Conservation (phyloP, 1,140 invertebrate species). For the Diploscapter pachys region DNA sequence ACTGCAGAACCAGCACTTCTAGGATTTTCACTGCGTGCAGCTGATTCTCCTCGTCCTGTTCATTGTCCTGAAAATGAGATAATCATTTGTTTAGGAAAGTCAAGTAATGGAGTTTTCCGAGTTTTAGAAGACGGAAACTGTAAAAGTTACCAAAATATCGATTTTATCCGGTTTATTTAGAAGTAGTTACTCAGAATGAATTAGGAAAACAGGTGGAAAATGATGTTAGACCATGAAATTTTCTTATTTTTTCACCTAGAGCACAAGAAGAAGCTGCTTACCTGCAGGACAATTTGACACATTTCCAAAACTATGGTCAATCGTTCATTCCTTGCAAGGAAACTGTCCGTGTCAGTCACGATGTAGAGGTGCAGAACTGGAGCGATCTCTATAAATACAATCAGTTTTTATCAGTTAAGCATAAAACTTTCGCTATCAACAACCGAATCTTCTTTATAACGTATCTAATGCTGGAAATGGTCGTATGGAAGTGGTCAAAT, state of each 20-base stretch:
- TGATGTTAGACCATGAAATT: no score
- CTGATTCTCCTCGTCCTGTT: constrained; percentile 86
- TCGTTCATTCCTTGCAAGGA: constrained; percentile 82
- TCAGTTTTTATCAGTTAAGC: background rate
- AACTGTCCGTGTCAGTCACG: constrained; percentile 86
- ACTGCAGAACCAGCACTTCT: constrained; percentile 91
- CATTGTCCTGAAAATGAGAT: constrained; percentile 64
- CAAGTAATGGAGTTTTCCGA: no score
- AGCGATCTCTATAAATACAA: constrained; percentile 81
- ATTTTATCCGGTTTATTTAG: no score
- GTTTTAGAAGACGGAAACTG: no score
- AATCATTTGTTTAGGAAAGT: no score
- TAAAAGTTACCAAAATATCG: no score
- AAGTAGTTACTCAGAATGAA: no score
- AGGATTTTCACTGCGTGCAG: constrained; percentile 93
- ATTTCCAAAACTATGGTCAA: constrained; percentile 89
- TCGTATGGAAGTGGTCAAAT: no score
- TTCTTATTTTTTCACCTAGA: no score
- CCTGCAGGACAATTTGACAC: constrained; percentile 64
- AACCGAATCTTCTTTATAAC: background rate
- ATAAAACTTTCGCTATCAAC: background rate
- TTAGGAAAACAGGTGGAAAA: no score
- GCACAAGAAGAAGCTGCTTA: background rate
- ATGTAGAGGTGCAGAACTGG: constrained; percentile 95
- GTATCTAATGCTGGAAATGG: background rate